phyloP scores from a whole-genome alignment of 2,113 vertebrate species.

The Nycticryphes semicollaris region DNA sequence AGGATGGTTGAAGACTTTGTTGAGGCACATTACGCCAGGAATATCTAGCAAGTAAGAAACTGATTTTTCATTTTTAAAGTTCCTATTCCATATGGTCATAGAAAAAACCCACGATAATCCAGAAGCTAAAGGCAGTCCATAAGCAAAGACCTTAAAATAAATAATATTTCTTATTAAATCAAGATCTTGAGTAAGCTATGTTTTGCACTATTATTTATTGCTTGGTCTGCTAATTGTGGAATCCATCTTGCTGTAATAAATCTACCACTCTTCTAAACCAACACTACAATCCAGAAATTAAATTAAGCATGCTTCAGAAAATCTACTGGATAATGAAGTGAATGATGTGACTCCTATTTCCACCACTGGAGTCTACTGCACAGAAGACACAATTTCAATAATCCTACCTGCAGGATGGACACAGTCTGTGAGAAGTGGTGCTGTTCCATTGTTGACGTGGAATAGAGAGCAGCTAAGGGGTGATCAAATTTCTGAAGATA shows the following conservation, averaged over 20 bases:
- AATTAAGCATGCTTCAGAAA: constrained; percentile 26
- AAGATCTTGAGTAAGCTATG: not conserved
- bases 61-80: not conserved
- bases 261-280: not conserved
- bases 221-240: not conserved
- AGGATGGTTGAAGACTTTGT: not conserved
- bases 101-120: not conserved
- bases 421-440: constrained; percentile 99
- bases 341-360: not conserved
- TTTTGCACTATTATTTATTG: not conserved
- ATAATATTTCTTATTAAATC: not conserved
- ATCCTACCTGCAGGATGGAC: constrained; percentile 96
- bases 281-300: not conserved
- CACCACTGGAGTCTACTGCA: not conserved
- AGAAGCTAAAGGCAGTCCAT: not conserved
- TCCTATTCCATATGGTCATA: not conserved
- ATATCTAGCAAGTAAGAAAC: not conserved
- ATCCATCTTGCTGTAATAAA: constrained; percentile 33
- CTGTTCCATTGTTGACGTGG: constrained; percentile 98
- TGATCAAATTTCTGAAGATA: constrained; percentile 99
- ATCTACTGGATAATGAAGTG: not conserved
- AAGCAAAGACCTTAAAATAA: not conserved
- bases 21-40: not conserved
- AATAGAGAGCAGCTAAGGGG: constrained; percentile 94
- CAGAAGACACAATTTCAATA: constrained; percentile 11